Percentiles rank a stretch among this genome's conserved stretches.
Evolutionary conservation across 2,888 invertebrate genomes (phyloP).

Genomic region (Tetranychus piercei): DNA sequence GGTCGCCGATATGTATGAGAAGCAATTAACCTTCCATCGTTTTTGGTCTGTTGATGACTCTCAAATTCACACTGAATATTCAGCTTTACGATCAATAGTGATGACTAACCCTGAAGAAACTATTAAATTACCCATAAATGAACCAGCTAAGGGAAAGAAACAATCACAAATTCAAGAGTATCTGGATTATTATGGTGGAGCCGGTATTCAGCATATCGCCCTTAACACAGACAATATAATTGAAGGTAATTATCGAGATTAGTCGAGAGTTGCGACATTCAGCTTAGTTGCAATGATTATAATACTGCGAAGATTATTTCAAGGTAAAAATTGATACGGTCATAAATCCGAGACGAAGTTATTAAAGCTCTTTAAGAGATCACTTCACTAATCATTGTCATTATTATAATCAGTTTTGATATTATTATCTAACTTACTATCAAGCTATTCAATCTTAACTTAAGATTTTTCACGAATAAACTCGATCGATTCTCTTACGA

Average conservation of each 20-base stretch:
- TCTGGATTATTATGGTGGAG: conserved; percentile 91
- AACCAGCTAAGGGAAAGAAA: conserved; percentile 79
- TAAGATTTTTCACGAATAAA: no score
- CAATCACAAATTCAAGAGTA: conserved; percentile 92
- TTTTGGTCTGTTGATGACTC: conserved; percentile 98
- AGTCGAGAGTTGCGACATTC: neutral
- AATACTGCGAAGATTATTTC: neutral
- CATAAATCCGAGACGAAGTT: conserved; percentile 18
- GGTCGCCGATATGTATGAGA: conserved; percentile 72
- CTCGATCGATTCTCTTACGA: no score
- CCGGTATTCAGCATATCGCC: conserved; percentile 95
- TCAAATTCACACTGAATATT: conserved; percentile 86
- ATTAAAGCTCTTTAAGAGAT: no score
- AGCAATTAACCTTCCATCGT: conserved; percentile 53
- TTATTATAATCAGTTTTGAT: no score
- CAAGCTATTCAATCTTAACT: no score
- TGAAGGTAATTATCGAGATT: conserved; percentile 41
- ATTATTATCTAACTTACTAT: no score
- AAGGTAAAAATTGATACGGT: conserved; percentile 8
- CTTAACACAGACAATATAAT: conserved; percentile 87
- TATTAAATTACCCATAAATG: conserved; percentile 92
- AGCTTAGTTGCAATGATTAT: neutral
- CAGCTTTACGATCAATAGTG: conserved; percentile 86
- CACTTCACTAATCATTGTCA: no score
- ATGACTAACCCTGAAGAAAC: conserved; percentile 95